phyloP scores from a whole-genome alignment of 2,797 vertebrate genomes.

The Dallia pectoralis region DNA sequence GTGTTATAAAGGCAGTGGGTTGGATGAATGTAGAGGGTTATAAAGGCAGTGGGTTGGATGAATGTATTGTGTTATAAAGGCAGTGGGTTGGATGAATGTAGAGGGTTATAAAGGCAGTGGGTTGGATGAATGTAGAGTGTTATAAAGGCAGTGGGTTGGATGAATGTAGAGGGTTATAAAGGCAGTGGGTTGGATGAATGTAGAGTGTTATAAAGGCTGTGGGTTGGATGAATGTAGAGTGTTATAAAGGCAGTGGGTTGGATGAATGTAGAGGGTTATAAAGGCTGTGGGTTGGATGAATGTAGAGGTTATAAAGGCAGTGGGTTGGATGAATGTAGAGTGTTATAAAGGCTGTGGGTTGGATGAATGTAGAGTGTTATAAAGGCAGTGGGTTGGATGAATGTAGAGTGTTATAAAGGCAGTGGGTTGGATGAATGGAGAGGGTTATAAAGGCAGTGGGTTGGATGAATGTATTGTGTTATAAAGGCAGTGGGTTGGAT shows the following conservation, averaged over 20 bases:
- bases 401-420: too few species aligned
- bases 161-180: not conserved
- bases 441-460: not conserved
- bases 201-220: too few species aligned
- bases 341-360: not conserved
- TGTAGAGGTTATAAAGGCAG: too few species aligned
- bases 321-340: not conserved
- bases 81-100: not conserved
- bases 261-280: not conserved
- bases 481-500: not conserved
- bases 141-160: not conserved
- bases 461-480: not conserved
- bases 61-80: too few species aligned
- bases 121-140: not conserved
- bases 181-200: not conserved
- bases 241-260: not conserved
- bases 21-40: not conserved
- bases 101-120: not conserved
- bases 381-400: not conserved
- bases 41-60: not conserved
- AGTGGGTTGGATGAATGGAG: not conserved
- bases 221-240: not conserved
- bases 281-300: not conserved
- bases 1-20: not conserved
- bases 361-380: not conserved